These are phyloP conservation scores for Engraulis encrasicolus DNA, from an alignment of 2,113 vertebrate genomes.

Conservation along the genomic window DNA sequence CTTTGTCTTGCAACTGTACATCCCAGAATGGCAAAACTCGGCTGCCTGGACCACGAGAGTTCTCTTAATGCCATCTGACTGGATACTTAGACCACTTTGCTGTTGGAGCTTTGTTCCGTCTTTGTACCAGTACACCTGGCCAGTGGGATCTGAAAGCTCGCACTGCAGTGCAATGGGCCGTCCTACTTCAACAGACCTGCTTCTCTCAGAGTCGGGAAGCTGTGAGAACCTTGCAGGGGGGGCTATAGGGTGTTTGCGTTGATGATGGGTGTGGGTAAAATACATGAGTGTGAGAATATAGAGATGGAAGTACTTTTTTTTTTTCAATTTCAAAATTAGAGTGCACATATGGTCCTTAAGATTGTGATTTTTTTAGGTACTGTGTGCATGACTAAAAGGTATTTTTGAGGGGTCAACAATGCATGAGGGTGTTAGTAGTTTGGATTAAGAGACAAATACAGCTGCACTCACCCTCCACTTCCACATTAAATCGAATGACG, in stretches of 20 bases:
- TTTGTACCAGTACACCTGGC: conserved; percentile 77
- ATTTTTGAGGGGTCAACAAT: conserved; percentile 30
- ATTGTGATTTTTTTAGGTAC: background rate
- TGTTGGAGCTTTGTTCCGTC: conserved; percentile 72
- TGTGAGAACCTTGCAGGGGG: conserved; percentile 77
- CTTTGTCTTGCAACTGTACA: conserved; percentile 78
- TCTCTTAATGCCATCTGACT: conserved; percentile 62
- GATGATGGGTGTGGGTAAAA: conserved; percentile 39
- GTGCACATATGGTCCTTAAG: background rate
- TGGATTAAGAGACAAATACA: conserved; percentile 26
- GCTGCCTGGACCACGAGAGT: conserved; percentile 68
- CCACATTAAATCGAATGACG: conserved; percentile 80
- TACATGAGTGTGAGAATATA: background rate
- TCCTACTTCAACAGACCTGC: conserved; percentile 66
- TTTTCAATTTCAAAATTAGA: background rate
- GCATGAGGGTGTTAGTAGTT: conserved; percentile 38
- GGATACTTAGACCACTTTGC: conserved; percentile 68
- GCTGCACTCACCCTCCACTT: conserved; percentile 77
- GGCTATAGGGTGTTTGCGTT: conserved; percentile 72
- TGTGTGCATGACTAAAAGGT: background rate
- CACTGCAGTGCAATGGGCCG: conserved; percentile 71
- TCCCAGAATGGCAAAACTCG: conserved; percentile 73
- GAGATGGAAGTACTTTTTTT: background rate
- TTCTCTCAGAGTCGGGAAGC: conserved; percentile 71
- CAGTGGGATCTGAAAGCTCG: conserved; percentile 74